Evolutionary conservation across 2,797 vertebrate genomes (phyloP).

Genomic region (Enteromius trimaculatus): DNA sequence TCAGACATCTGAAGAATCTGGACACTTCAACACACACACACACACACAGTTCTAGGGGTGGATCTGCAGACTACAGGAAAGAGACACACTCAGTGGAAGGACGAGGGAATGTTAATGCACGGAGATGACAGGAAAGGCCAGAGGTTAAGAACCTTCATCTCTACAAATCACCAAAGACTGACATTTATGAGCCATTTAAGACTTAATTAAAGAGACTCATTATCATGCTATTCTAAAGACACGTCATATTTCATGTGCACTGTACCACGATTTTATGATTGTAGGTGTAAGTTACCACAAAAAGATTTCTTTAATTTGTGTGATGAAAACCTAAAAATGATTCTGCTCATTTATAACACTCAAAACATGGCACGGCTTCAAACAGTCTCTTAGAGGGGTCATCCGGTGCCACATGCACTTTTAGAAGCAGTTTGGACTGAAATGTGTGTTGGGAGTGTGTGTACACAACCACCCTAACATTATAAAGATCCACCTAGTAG

Average conservation of each 20-base stretch:
- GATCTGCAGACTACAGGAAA: background rate
- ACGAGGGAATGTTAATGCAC: conserved; percentile 32
- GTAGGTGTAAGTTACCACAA: background rate
- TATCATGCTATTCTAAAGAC: conserved; percentile 15
- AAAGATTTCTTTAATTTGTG: background rate
- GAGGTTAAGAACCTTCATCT: conserved; percentile 2
- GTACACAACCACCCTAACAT: no score
- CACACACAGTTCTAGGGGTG: conserved; percentile 10
- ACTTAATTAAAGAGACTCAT: conserved; percentile 36
- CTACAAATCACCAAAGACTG: conserved; percentile 48
- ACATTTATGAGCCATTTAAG: conserved; percentile 52
- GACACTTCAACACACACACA: conserved; percentile 49
- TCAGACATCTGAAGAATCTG: conserved; percentile 76
- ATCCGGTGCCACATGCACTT: no score
- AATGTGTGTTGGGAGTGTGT: no score
- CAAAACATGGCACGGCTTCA: background rate
- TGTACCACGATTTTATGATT: background rate
- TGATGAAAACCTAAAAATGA: background rate
- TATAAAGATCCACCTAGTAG: no score
- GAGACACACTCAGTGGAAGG: background rate
- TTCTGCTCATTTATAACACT: background rate
- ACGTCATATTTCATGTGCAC: background rate
- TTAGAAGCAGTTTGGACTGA: no score
- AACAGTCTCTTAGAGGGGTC: background rate
- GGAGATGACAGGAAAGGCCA: conserved; percentile 27